phyloP scores from a whole-genome alignment of 1,140 invertebrate species.

The Drosophila ficusphila region DNA sequence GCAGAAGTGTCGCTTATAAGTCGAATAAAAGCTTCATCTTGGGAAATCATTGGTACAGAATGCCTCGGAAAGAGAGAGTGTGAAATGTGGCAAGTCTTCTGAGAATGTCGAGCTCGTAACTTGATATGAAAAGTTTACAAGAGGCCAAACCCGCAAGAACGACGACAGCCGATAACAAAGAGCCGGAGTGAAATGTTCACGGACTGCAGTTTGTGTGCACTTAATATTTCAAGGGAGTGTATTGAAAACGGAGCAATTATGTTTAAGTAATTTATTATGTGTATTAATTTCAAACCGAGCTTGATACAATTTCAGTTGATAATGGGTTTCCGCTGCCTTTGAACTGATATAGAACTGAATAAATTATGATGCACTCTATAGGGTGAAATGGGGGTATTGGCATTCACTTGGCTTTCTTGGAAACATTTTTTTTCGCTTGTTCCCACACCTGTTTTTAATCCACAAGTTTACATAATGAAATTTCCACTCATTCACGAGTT shows the following conservation, averaged over 20 bases:
- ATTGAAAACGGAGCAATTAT: conserved; percentile 54
- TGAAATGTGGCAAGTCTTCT: conserved; percentile 73
- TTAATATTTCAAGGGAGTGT: conserved; percentile 36
- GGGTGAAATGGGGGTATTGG: background rate
- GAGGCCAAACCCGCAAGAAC: conserved; percentile 51
- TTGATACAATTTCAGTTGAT: conserved; percentile 13
- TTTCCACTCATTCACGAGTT: conserved; percentile 22
- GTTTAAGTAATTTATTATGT: conserved; percentile 71
- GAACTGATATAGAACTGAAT: conserved; percentile 1
- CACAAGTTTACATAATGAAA: conserved; percentile 4
- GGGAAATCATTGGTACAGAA: conserved; percentile 46
- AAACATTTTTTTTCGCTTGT: background rate
- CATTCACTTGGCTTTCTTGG: background rate
- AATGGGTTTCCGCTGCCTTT: conserved; percentile 33
- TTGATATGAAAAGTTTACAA: conserved; percentile 78
- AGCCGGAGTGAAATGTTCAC: conserved; percentile 12
- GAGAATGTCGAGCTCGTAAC: conserved; percentile 57
- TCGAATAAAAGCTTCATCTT: conserved; percentile 50
- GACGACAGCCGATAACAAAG: conserved; percentile 64
- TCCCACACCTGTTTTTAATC: conserved; percentile 32
- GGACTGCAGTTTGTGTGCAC: conserved; percentile 20
- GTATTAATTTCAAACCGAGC: conserved; percentile 65
- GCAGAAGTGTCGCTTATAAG: conserved; percentile 36
- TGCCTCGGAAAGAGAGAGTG: conserved; percentile 1
- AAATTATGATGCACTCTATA: background rate